Conservation (phyloP, 2,888 invertebrate genomes). For the Phymatocera aterrima region DNA sequence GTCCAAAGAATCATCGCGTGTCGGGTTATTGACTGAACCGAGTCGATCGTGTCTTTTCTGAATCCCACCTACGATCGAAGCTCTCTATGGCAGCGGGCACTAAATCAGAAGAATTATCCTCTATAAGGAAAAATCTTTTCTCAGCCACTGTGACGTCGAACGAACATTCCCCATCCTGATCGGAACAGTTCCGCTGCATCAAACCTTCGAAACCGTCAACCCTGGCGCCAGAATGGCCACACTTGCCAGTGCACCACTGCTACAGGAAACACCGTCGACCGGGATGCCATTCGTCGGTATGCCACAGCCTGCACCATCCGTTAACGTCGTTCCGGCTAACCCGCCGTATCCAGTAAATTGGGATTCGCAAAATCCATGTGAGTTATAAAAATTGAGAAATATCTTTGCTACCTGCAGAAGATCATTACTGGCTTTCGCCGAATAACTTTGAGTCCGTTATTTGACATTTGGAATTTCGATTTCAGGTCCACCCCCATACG, state of each 20-base stretch:
- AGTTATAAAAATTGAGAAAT: not conserved
- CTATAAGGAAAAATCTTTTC: not conserved
- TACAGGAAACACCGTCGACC: not conserved
- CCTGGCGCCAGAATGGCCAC: not conserved
- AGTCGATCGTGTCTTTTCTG: not conserved
- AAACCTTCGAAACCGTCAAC: not conserved
- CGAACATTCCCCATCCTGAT: constrained; percentile 53
- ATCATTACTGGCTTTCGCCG: too few species aligned
- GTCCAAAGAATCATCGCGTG: too few species aligned
- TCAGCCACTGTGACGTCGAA: constrained; percentile 24
- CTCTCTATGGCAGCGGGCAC: not conserved
- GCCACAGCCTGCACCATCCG: not conserved
- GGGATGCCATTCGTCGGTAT: not conserved
- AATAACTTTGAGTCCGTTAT: not conserved
- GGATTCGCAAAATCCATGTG: not conserved
- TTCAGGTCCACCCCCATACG: constrained; percentile 57
- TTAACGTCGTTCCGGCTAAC: not conserved
- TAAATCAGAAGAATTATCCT: constrained; percentile 4
- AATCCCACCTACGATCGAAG: not conserved
- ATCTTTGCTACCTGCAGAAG: not conserved
- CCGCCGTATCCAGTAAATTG: not conserved
- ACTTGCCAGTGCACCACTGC: not conserved
- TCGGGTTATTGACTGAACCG: too few species aligned
- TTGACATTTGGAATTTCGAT: constrained; percentile 4
- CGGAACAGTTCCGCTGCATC: constrained; percentile 54